These are phyloP conservation scores for Sturmia bella DNA, from an alignment of 2,888 invertebrate species.

Conservation along the genomic window DNA sequence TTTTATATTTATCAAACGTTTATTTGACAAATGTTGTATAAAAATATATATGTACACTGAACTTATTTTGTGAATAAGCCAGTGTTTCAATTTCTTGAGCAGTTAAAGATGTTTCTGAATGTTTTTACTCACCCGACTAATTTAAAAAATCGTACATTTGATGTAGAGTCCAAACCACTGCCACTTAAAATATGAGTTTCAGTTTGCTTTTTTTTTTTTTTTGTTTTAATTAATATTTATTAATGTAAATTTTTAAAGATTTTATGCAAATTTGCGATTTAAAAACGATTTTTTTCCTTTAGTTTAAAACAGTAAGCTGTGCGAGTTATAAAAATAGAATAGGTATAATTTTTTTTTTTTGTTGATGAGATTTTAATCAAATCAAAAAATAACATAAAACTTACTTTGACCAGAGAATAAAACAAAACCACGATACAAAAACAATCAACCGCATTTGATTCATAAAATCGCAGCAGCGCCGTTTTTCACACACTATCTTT, in stretches of 20 bases:
- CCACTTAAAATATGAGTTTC: conserved; percentile 36
- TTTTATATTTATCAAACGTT: no score
- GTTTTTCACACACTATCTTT: conserved; percentile 17
- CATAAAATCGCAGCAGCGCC: neutral
- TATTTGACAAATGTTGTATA: no score
- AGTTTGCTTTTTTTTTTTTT: conserved; percentile 23
- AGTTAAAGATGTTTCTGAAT: neutral
- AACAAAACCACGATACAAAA: conserved; percentile 23
- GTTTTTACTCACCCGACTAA: conserved; percentile 68
- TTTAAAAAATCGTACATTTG: conserved; percentile 63
- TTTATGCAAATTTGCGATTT: neutral
- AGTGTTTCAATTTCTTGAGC: neutral
- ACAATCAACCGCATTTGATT: conserved; percentile 18
- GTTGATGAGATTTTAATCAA: conserved; percentile 4
- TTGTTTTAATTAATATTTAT: conserved; percentile 2
- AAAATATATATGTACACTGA: no score
- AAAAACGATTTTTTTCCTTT: no score
- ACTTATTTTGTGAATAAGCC: no score
- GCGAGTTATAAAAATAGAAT: neutral
- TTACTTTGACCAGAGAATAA: conserved; percentile 35
- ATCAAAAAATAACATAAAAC: conserved; percentile 9
- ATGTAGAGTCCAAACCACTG: conserved; percentile 62
- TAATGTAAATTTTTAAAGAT: conserved; percentile 22
- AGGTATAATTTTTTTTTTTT: neutral
- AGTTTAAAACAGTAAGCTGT: neutral